These are phyloP conservation scores for Halcyon smyrnensis DNA, from an alignment of 2,797 vertebrate species.

Conservation along the genomic window DNA sequence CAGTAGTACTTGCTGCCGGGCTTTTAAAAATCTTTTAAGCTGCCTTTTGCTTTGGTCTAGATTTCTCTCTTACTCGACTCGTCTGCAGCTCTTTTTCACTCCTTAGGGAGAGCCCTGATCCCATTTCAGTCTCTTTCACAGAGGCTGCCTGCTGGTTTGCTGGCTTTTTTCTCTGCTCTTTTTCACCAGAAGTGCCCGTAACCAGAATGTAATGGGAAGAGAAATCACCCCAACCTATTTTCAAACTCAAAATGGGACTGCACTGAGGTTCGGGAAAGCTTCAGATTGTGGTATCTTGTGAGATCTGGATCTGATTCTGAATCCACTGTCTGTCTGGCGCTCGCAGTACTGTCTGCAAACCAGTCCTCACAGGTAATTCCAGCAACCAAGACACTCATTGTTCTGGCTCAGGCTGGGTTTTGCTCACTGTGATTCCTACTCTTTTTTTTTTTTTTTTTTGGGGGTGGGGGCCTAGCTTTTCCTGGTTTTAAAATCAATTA, in stretches of 20 bases:
- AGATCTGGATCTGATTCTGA: not conserved
- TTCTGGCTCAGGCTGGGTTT: not conserved
- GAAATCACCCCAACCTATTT: not conserved
- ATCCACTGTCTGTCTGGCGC: not conserved
- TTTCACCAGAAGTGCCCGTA: not conserved
- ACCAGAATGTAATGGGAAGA: not conserved
- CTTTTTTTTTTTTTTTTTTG: not conserved
- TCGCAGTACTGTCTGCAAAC: not conserved
- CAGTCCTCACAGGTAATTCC: not conserved
- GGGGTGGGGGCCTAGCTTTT: not conserved
- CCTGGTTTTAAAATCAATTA: not conserved
- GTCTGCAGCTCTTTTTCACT: slow-evolving; percentile 36
- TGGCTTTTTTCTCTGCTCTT: slow-evolving; percentile 15
- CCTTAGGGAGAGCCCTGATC: slow-evolving; percentile 30
- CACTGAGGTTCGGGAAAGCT: not conserved
- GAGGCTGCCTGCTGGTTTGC: slow-evolving; percentile 33
- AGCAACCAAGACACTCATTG: not conserved
- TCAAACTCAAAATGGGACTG: not conserved
- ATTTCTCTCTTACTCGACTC: not conserved
- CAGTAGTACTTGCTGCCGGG: slow-evolving; percentile 20
- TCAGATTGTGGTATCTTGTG: not conserved
- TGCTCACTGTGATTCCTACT: not conserved
- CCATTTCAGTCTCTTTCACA: slow-evolving; percentile 37
- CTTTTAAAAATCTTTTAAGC: slow-evolving; percentile 27
- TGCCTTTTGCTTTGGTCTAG: not conserved